A percentile compares a stretch with the other conserved stretches of the same genome.
phyloP scores from a whole-genome alignment of 2,888 invertebrate genomes.

The Eumerus sabulonum region DNA sequence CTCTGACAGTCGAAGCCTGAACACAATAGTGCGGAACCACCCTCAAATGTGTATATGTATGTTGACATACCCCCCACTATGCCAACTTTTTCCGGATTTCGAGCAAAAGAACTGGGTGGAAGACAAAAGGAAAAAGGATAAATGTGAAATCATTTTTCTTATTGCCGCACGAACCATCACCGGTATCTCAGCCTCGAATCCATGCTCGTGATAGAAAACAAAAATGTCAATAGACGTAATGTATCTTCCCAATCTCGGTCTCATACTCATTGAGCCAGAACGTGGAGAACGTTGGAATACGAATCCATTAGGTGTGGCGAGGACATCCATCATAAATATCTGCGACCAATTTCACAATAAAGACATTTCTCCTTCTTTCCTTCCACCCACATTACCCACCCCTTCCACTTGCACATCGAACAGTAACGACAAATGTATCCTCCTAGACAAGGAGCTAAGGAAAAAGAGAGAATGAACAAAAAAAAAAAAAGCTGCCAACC shows the following conservation, averaged over 20 bases:
- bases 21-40: constrained; percentile 18
- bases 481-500: constrained; percentile 12
- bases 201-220: constrained; percentile 3
- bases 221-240: constrained; percentile 36
- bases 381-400: too few species aligned
- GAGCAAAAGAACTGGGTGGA: too few species aligned
- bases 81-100: too few species aligned
- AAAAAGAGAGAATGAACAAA: not conserved
- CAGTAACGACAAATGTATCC: too few species aligned
- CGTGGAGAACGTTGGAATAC: too few species aligned
- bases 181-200: constrained; percentile 30
- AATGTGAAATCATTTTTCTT: constrained; percentile 56
- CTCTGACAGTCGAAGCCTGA: constrained; percentile 16
- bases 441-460: not conserved
- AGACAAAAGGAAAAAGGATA: constrained; percentile 30
- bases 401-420: not conserved
- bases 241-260: not conserved
- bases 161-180: constrained; percentile 40
- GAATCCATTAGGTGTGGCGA: not conserved
- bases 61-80: constrained; percentile 14
- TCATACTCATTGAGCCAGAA: too few species aligned
- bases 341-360: constrained; percentile 48
- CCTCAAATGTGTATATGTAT: constrained; percentile 14
- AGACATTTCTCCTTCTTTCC: constrained; percentile 37
- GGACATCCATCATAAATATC: constrained; percentile 51